A percentile compares a stretch with the other conserved stretches of the same genome.
These are phyloP conservation scores for Listronotus oregonensis DNA, from an alignment of 1,140 invertebrate genomes.

Conservation along the genomic window DNA sequence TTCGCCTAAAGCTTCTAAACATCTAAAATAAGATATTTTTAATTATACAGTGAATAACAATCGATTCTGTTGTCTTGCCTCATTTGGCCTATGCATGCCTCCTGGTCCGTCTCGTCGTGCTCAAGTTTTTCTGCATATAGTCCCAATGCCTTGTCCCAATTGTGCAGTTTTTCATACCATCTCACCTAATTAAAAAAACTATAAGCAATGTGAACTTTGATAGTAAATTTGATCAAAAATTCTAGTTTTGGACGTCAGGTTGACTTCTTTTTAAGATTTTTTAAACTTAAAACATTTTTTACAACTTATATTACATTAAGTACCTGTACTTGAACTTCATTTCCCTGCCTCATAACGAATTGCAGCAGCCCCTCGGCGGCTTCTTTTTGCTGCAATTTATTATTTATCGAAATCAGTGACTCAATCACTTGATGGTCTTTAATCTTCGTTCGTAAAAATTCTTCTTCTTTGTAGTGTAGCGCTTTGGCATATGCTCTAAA, in stretches of 20 bases:
- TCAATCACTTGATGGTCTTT: constrained; percentile 83
- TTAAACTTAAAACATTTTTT: too few relatives aligned
- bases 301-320: too few relatives aligned
- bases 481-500: constrained; percentile 89
- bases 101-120: constrained; percentile 66
- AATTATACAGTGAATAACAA: not conserved
- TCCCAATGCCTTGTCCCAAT: constrained; percentile 95
- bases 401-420: constrained; percentile 95
- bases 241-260: too few relatives aligned
- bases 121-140: constrained; percentile 78
- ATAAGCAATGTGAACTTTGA: not conserved
- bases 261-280: too few relatives aligned
- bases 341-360: constrained; percentile 84
- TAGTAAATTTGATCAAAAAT: not conserved
- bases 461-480: constrained; percentile 97
- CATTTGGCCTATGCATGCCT: constrained; percentile 91
- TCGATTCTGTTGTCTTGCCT: constrained; percentile 65
- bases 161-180: constrained; percentile 99
- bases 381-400: constrained; percentile 98
- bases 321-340: constrained; percentile 76
- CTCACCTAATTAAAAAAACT: constrained; percentile 63
- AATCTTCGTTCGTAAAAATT: constrained; percentile 71
- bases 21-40: constrained; percentile 38
- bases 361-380: constrained; percentile 91
- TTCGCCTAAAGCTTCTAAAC: constrained; percentile 91